phyloP scores from a whole-genome alignment of 2,797 vertebrate species.

The Pipistrellus pygmaeus region DNA sequence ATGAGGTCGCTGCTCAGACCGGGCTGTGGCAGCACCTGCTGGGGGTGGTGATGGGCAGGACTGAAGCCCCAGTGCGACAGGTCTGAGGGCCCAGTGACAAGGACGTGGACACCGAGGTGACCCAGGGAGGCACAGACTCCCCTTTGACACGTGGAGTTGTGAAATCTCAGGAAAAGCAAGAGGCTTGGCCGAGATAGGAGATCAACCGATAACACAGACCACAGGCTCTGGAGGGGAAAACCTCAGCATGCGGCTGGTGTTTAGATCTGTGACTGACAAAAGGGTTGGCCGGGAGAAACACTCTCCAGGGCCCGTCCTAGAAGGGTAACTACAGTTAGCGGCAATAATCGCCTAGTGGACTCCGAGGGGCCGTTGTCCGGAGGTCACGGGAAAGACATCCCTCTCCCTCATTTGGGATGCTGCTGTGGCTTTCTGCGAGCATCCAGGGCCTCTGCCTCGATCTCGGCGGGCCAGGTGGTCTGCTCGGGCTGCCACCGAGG shows the following conservation, averaged over 20 bases:
- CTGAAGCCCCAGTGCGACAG: background rate
- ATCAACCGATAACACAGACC: background rate
- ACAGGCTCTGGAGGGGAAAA: background rate
- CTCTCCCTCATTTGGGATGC: constrained; percentile 68
- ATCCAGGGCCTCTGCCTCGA: rapidly evolving
- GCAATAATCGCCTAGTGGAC: constrained; percentile 58
- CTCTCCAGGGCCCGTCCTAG: constrained; percentile 43
- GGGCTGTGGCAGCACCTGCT: background rate
- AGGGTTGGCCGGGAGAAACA: constrained; percentile 43
- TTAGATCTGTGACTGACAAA: constrained; percentile 66
- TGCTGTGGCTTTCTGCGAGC: constrained; percentile 62
- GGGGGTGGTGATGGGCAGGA: background rate
- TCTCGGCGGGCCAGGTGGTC: constrained; percentile 51
- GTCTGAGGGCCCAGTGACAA: background rate
- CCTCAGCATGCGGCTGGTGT: background rate
- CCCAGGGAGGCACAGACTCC: too few relatives aligned
- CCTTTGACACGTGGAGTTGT: background rate
- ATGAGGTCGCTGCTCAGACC: rapidly evolving
- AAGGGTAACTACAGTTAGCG: constrained; percentile 34
- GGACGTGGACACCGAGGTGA: background rate
- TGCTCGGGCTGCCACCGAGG: background rate
- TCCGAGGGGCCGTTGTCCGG: constrained; percentile 71
- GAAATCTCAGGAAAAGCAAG: background rate
- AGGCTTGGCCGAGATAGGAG: background rate
- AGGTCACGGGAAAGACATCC: constrained; percentile 68